Evolutionary conservation across 2,113 vertebrate genomes (phyloP).

Genomic region (Perca schrenkii): DNA sequence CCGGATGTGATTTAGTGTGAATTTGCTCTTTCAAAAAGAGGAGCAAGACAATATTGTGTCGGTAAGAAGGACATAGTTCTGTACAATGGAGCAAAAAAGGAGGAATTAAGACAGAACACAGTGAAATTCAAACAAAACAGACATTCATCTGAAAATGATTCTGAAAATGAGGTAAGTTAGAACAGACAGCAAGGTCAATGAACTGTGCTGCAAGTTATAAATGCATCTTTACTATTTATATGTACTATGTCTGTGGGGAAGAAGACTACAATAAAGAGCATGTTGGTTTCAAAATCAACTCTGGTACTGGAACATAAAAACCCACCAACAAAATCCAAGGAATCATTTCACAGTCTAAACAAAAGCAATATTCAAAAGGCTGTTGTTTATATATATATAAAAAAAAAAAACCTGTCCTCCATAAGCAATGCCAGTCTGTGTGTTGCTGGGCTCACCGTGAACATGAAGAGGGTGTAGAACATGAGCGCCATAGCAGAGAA

Average conservation of each 20-base stretch:
- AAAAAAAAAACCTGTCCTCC: background rate
- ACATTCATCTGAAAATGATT: conserved; percentile 2
- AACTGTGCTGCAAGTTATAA: background rate
- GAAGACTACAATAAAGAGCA: background rate
- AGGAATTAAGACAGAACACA: conserved; percentile 7
- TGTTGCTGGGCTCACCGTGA: conserved; percentile 89
- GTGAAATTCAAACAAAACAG: background rate
- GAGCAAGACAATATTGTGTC: conserved; percentile 51
- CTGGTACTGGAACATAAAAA: background rate
- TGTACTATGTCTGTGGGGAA: background rate
- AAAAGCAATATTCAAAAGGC: background rate
- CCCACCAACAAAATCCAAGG: background rate
- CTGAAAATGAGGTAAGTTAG: background rate
- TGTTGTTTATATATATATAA: no score
- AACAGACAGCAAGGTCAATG: background rate
- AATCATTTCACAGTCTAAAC: background rate
- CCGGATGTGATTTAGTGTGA: conserved; percentile 53
- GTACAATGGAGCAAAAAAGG: background rate
- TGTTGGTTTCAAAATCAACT: background rate
- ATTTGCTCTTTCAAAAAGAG: conserved; percentile 63
- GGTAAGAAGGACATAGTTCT: conserved; percentile 15
- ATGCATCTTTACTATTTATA: background rate
- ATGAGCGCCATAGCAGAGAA: conserved; percentile 98
- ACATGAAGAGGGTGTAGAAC: conserved; percentile 97
- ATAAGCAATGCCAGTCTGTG: background rate